These are phyloP conservation scores for Acanthosepion esculentum DNA, from an alignment of 2,888 invertebrate species.

Conservation along the genomic window DNA sequence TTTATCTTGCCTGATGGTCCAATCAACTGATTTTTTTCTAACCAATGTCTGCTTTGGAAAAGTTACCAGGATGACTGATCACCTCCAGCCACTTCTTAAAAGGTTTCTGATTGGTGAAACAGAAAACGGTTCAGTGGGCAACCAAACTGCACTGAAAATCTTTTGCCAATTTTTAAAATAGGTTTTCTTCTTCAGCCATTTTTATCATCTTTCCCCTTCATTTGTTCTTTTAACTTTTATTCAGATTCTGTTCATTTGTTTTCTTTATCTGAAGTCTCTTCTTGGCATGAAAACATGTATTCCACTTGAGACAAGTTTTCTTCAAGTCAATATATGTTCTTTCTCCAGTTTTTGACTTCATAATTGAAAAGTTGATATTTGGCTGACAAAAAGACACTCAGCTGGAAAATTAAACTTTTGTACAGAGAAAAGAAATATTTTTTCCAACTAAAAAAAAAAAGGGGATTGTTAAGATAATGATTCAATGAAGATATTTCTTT, in stretches of 20 bases:
- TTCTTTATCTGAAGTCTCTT: background rate
- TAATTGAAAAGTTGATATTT: background rate
- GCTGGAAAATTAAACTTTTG: background rate
- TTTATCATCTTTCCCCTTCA: background rate
- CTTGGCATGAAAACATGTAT: background rate
- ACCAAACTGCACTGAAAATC: background rate
- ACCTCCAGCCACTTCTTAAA: background rate
- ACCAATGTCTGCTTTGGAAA: background rate
- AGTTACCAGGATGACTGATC: background rate
- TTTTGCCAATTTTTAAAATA: constrained; percentile 18
- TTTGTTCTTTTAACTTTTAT: background rate
- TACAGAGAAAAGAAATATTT: background rate
- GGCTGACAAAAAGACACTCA: background rate
- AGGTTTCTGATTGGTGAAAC: background rate
- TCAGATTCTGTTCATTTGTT: background rate
- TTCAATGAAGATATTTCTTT: background rate
- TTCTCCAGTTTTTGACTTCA: background rate
- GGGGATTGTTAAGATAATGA: background rate
- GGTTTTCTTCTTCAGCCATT: background rate
- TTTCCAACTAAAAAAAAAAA: background rate
- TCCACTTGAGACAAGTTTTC: background rate
- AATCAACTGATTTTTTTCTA: background rate
- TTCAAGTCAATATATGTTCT: background rate
- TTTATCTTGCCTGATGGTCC: background rate
- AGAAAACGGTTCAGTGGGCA: background rate